phyloP scores from a whole-genome alignment of 2,888 invertebrate species.

The Stenoptilia bipunctidactyla region DNA sequence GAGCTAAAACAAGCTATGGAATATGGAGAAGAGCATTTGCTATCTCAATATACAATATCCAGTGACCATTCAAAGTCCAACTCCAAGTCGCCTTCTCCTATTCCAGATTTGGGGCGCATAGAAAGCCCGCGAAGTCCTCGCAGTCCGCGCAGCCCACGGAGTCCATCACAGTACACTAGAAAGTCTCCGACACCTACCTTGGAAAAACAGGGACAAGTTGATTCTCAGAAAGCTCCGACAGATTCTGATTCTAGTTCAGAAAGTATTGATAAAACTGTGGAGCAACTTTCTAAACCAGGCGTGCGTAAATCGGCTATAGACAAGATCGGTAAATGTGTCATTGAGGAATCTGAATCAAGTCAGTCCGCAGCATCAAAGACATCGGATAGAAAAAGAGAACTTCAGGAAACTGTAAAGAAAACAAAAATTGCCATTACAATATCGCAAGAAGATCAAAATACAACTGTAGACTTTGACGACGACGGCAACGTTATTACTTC shows the following conservation, averaged over 20 bases:
- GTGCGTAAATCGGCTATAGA: conserved; percentile 54
- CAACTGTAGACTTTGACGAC: conserved; percentile 64
- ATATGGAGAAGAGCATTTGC: conserved; percentile 59
- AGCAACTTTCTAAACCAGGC: conserved; percentile 53
- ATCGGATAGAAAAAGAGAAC: conserved; percentile 56
- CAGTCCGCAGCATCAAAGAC: conserved; percentile 67
- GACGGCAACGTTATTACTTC: conserved; percentile 62
- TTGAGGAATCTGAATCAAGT: conserved; percentile 73
- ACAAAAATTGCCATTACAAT: conserved; percentile 67
- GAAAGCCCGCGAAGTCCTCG: conserved; percentile 32
- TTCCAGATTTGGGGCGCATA: conserved; percentile 48
- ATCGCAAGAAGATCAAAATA: conserved; percentile 66
- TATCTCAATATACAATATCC: conserved; percentile 51
- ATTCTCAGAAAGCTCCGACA: conserved; percentile 66
- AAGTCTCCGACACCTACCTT: conserved; percentile 72
- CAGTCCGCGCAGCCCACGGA: conserved; percentile 27
- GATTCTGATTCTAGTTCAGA: conserved; percentile 74
- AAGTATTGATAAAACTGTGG: conserved; percentile 62
- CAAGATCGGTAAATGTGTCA: conserved; percentile 54
- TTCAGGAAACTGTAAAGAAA: conserved; percentile 61
- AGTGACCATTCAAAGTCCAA: conserved; percentile 62
- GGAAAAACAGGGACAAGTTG: conserved; percentile 73
- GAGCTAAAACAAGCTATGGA: conserved; percentile 72
- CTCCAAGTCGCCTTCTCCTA: conserved; percentile 52
- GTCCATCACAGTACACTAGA: conserved; percentile 49